Conservation (phyloP, 2,888 invertebrate genomes). For the Polyommatus iphigenia region DNA sequence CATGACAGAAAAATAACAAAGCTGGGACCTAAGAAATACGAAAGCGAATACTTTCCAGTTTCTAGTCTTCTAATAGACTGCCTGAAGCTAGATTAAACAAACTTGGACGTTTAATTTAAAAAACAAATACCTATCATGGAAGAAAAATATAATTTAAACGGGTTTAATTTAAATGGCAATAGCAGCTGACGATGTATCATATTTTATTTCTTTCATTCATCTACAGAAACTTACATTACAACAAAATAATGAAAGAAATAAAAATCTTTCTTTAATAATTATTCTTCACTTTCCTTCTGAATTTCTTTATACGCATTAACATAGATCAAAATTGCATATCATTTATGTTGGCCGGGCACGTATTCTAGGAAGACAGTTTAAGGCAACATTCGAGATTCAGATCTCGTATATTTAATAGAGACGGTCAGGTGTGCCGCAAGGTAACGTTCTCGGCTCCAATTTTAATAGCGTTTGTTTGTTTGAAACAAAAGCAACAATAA, state of each 20-base stretch:
- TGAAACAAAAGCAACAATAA: conserved; percentile 50
- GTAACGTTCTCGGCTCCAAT: conserved; percentile 42
- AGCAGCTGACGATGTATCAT: not conserved
- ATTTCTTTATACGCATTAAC: not conserved
- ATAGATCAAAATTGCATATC: conserved; percentile 32
- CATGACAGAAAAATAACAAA: not conserved
- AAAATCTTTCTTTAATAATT: not conserved
- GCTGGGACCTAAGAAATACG: conserved; percentile 7
- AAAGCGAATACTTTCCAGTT: conserved; percentile 23
- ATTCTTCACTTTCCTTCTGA: not conserved
- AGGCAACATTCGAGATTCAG: conserved; percentile 46
- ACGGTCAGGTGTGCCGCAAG: conserved; percentile 46
- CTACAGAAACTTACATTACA: not conserved
- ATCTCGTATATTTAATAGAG: conserved; percentile 45
- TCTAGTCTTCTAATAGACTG: conserved; percentile 23
- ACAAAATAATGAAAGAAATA: not conserved
- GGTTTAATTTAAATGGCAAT: not conserved
- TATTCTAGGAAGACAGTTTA: conserved; percentile 44
- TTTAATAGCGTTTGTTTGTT: conserved; percentile 48
- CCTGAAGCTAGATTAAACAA: conserved; percentile 29
- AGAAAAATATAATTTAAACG: not conserved
- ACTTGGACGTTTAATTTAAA: conserved; percentile 19
- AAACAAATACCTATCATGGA: conserved; percentile 4
- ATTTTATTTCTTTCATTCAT: no score
- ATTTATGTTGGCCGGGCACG: conserved; percentile 32